These are phyloP conservation scores for Polietes domitor DNA, from an alignment of 2,888 invertebrate species.

Conservation along the genomic window DNA sequence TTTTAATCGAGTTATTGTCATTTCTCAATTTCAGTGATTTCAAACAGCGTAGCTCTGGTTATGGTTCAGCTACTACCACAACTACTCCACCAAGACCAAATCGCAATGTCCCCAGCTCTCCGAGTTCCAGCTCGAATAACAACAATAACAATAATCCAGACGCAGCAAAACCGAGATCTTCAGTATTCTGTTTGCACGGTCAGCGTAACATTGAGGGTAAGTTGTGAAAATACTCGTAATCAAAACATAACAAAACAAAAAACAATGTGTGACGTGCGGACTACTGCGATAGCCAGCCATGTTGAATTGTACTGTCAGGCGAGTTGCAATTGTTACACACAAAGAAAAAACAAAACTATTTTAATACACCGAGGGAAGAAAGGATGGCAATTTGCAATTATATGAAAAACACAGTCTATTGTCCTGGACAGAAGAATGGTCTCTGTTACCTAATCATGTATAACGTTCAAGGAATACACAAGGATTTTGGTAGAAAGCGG, in stretches of 20 bases:
- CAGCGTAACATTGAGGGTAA: conserved; percentile 74
- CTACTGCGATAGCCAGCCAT: background rate
- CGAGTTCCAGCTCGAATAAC: conserved; percentile 65
- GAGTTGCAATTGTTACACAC: background rate
- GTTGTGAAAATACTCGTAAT: conserved; percentile 43
- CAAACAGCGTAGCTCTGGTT: conserved; percentile 68
- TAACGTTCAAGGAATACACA: no score
- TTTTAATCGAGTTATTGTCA: background rate
- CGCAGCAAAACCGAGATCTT: conserved; percentile 60
- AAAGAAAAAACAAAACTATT: background rate
- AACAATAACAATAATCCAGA: conserved; percentile 67
- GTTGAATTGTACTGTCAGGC: conserved; percentile 1
- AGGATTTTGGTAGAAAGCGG: no score
- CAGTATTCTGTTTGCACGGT: conserved; percentile 74
- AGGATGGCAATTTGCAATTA: no score
- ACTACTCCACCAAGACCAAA: conserved; percentile 3
- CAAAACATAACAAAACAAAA: conserved; percentile 20
- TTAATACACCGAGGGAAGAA: background rate
- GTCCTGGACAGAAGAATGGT: no score
- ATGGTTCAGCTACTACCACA: conserved; percentile 68
- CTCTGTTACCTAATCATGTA: no score
- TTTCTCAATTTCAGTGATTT: conserved; percentile 64
- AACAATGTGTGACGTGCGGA: background rate
- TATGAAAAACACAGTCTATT: no score
- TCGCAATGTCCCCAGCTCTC: conserved; percentile 20